phyloP scores from a whole-genome alignment of 2,797 vertebrate species.

The Neosilurus mollespiculum region DNA sequence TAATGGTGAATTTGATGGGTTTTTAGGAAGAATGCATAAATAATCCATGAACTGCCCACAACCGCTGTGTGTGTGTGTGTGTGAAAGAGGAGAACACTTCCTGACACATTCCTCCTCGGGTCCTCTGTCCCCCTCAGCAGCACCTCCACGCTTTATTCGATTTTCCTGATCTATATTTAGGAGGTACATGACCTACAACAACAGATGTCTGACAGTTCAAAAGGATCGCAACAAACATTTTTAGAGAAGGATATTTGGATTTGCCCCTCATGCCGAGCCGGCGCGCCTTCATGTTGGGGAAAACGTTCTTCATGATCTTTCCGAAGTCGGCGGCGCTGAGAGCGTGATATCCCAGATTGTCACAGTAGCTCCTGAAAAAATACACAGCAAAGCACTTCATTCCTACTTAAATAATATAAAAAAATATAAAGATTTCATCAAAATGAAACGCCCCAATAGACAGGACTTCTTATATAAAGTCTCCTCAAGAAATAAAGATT shows the following conservation, averaged over 20 bases:
- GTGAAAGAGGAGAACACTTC: constrained; percentile 34
- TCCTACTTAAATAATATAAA: neutral
- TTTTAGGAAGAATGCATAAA: neutral
- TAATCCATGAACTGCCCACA: neutral
- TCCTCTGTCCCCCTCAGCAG: constrained; percentile 63
- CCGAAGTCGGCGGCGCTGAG: constrained; percentile 98
- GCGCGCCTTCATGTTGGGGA: constrained; percentile 99
- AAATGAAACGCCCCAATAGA: neutral
- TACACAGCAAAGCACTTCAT: constrained; percentile 40
- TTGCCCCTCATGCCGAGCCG: constrained; percentile 99
- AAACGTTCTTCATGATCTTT: constrained; percentile 99
- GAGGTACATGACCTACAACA: constrained; percentile 72
- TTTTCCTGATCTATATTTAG: constrained; percentile 81
- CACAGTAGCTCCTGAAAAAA: constrained; percentile 95
- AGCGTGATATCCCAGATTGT: constrained; percentile 98
- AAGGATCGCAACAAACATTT: constrained; percentile 66
- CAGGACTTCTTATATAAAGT: neutral
- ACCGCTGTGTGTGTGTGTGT: neutral
- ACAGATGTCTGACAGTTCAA: constrained; percentile 74
- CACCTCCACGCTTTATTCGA: constrained; percentile 66
- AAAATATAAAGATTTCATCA: too few relatives aligned
- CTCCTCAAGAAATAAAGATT: neutral
- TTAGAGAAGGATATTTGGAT: constrained; percentile 97
- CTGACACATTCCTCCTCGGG: constrained; percentile 55
- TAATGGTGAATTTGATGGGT: neutral